Base-by-base conservation (phyloP, 2,797 vertebrate species). In the Carduelis carduelis region DNA sequence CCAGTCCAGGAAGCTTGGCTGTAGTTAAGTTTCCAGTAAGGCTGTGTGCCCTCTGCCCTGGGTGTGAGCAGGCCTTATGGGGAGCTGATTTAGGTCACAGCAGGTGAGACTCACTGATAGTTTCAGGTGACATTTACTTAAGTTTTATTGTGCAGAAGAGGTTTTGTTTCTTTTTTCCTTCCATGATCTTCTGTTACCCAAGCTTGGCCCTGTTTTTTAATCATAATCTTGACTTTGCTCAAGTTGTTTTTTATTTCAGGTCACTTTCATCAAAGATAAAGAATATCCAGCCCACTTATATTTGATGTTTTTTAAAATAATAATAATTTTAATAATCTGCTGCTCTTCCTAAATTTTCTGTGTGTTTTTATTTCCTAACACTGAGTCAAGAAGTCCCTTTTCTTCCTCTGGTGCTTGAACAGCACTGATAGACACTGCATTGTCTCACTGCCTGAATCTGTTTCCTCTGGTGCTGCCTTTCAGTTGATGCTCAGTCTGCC, bases 401-500 rank as follows among this genome's bases (percentile, higher is more conserved):
- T 52, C 34, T 56, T 61, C 11, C 50, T 81, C 1, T 68, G 27
- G 18, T 77, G 53, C 5, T 14, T 56, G 59, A 84, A 63, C 22
- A 87, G 71, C 16, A 68, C 14, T 65, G 26, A 41, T 13, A 35
- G 49, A 55, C 56, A 30, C 47, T 77, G 23, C 70, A 32, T 34
- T 8, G 0, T 22, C 16, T 57, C 32, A 14, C 55, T 71, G 32
- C 41, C 57, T 97, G 44, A 95, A 83, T 34, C 56, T 59, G 0
- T 75, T 94, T 95, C 80, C 74, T 95, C 63, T 97, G 82, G 2
- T 95, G 79, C 52, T 95, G 55, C 68, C 79, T 96, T 96, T 37
- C 97, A 99, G 99, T 99, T 97, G 99, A 99, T 97, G 98, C 98
- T 97, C 99, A 99, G 15, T 98, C 99, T 70, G 98, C 99, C 86